A percentile compares a stretch with the other conserved stretches of the same genome.
Conservation (phyloP, 2,113 vertebrate species). For the Vireo altiloquus region DNA sequence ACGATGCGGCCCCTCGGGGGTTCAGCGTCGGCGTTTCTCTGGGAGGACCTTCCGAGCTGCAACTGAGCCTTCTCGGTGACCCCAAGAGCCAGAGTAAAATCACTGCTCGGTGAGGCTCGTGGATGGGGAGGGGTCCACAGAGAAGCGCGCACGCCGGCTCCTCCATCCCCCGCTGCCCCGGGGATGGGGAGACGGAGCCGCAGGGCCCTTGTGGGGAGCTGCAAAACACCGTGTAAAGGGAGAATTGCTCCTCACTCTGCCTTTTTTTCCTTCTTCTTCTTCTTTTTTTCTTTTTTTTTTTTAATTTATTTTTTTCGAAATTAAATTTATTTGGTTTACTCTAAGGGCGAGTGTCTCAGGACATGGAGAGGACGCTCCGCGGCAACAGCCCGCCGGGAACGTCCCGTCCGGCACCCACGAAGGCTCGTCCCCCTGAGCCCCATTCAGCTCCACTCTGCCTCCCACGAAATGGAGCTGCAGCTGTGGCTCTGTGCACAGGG, state of each 20-base stretch:
- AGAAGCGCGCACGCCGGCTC: accelerated
- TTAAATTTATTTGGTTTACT: neutral
- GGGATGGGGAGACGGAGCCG: no score
- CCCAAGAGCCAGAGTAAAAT: neutral
- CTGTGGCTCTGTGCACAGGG: neutral
- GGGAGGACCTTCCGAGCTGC: neutral
- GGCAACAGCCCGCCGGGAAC: neutral
- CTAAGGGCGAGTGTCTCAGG: neutral
- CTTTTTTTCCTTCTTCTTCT: no score
- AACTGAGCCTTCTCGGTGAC: neutral
- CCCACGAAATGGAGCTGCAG: neutral
- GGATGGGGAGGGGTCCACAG: neutral
- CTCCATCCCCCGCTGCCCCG: neutral
- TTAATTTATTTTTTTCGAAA: no score
- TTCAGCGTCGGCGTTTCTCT: neutral
- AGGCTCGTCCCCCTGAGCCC: neutral
- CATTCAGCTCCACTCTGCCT: no score
- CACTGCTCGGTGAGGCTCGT: neutral
- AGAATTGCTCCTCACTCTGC: accelerated
- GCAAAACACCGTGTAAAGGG: neutral
- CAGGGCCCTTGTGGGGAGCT: neutral
- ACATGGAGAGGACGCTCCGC: neutral
- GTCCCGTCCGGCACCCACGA: no score
- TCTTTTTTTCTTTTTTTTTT: no score
- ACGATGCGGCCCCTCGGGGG: neutral